Evolutionary conservation across 2,113 vertebrate species (phyloP).

Genomic region (Misgurnus anguillicaudatus): DNA sequence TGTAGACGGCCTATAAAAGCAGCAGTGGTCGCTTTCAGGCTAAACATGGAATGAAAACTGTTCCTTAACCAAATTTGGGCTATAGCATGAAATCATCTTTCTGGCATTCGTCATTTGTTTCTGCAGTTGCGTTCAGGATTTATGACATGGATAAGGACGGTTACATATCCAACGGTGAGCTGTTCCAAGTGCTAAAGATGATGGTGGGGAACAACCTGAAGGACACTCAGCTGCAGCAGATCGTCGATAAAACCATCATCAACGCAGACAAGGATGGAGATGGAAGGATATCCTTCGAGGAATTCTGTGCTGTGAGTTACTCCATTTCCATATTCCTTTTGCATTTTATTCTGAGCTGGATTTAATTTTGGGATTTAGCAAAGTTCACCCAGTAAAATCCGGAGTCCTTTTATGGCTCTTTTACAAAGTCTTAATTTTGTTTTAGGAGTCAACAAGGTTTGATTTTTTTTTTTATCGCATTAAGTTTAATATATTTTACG

Average conservation of each 20-base stretch:
- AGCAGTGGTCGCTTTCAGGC: no score
- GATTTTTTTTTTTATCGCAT: no score
- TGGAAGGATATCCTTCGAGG: constrained; percentile 93
- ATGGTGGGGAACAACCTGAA: constrained; percentile 95
- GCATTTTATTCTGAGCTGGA: neutral
- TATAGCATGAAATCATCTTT: neutral
- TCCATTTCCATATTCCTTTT: neutral
- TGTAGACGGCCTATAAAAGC: no score
- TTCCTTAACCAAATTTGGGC: neutral
- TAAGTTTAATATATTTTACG: no score
- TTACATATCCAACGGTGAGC: constrained; percentile 90
- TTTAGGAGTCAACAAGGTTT: no score
- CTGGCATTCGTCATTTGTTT: neutral
- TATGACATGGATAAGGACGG: constrained; percentile 94
- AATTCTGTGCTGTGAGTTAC: constrained; percentile 90
- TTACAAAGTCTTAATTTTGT: no score
- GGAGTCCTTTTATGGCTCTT: no score
- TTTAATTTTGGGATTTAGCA: neutral
- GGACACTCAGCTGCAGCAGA: constrained; percentile 92
- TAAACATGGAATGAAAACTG: neutral
- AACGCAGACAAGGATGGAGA: constrained; percentile 93
- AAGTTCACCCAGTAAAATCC: neutral
- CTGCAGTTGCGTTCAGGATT: constrained; percentile 86
- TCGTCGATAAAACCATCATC: constrained; percentile 95
- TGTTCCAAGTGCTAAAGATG: constrained; percentile 94